These are phyloP conservation scores for Euura saliciscinereae DNA, from an alignment of 1,140 invertebrate genomes.

Conservation along the genomic window DNA sequence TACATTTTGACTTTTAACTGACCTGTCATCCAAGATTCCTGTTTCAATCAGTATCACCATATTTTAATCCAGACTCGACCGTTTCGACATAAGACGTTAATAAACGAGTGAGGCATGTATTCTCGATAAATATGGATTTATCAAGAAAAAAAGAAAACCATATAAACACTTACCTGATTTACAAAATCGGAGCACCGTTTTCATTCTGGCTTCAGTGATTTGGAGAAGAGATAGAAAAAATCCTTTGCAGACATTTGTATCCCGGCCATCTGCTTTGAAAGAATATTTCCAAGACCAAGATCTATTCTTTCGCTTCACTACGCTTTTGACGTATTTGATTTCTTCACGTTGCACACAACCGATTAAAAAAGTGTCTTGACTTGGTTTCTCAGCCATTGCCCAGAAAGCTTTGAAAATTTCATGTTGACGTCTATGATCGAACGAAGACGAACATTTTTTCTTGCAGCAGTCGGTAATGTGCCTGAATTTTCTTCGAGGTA, in stretches of 20 bases:
- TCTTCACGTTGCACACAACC: not conserved
- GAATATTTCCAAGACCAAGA: not conserved
- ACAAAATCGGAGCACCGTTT: not conserved
- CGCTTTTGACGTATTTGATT: not conserved
- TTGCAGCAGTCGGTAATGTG: not conserved
- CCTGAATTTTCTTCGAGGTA: not conserved
- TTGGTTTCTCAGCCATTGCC: not conserved
- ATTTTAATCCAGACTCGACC: too few relatives aligned
- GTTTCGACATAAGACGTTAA: not conserved
- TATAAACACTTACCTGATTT: not conserved
- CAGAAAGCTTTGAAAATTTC: not conserved
- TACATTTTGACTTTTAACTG: too few relatives aligned
- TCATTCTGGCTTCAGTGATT: not conserved
- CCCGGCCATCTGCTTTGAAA: not conserved
- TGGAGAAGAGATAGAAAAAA: not conserved
- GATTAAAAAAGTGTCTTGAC: not conserved
- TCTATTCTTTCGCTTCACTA: not conserved
- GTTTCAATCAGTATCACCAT: too few relatives aligned
- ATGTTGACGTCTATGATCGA: not conserved
- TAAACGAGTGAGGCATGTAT: not conserved
- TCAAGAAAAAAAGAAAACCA: not conserved
- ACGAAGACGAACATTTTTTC: not conserved
- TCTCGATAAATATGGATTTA: not conserved
- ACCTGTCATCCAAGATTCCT: too few relatives aligned
- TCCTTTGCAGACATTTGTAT: not conserved